phyloP scores from a whole-genome alignment of 1,140 invertebrate genomes.

The Drosophila tristis region DNA sequence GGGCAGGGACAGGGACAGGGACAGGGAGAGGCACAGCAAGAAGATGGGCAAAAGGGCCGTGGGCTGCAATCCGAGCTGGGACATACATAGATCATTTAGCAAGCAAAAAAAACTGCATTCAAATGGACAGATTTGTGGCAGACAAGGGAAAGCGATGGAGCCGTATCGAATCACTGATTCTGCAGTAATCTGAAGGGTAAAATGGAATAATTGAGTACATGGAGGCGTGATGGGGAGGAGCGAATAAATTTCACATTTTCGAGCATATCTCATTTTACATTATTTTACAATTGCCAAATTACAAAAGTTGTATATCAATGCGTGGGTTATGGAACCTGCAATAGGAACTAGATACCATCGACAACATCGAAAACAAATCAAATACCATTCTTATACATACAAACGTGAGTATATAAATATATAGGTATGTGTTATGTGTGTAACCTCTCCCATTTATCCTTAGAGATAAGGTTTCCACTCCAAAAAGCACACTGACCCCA shows the following conservation, averaged over 20 bases:
- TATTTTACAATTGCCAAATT: not conserved
- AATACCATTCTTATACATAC: too few species aligned
- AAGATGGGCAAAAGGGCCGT: not conserved
- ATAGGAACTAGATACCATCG: too few species aligned
- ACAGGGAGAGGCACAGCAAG: not conserved
- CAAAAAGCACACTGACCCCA: too few species aligned
- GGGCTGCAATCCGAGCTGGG: not conserved
- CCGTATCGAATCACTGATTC: not conserved
- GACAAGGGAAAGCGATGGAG: too few species aligned
- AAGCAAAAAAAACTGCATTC: conserved; percentile 41
- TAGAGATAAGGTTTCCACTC: too few species aligned
- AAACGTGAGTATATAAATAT: too few species aligned
- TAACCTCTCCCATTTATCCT: too few species aligned
- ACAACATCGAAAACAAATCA: too few species aligned
- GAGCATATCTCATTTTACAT: not conserved
- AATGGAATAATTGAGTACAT: not conserved
- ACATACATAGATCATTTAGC: conserved; percentile 29
- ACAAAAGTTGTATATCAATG: too few species aligned
- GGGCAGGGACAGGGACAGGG: too few species aligned
- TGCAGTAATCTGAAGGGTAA: not conserved
- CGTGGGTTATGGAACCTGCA: too few species aligned
- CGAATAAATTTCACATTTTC: not conserved
- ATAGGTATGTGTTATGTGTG: too few species aligned
- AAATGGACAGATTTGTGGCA: conserved; percentile 13
- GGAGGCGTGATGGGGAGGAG: not conserved